These are phyloP conservation scores for Lepetodrilus schrolli DNA, from an alignment of 2,888 invertebrate species.

Conservation along the genomic window DNA sequence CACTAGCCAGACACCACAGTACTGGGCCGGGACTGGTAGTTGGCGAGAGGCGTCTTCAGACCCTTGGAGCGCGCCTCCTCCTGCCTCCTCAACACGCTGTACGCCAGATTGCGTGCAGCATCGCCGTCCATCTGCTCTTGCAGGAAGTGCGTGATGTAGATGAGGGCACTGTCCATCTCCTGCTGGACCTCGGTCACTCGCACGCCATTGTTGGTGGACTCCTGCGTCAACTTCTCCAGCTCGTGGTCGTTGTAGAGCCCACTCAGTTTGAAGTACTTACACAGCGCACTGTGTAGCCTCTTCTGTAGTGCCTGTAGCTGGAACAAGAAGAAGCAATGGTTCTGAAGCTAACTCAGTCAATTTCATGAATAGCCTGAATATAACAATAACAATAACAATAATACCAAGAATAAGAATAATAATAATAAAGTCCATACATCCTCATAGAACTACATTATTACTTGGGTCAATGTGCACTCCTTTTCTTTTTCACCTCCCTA, in stretches of 20 bases:
- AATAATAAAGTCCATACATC: too few species aligned
- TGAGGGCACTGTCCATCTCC: conserved; percentile 66
- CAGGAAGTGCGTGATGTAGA: conserved; percentile 67
- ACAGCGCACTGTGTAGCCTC: conserved; percentile 67
- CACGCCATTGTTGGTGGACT: conserved; percentile 59
- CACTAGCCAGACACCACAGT: conserved; percentile 15
- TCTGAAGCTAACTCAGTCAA: too few species aligned
- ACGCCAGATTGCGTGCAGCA: conserved; percentile 50
- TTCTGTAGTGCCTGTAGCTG: conserved; percentile 70
- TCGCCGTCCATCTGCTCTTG: conserved; percentile 65
- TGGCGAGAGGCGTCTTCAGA: background rate
- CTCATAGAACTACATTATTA: too few species aligned
- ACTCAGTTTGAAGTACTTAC: conserved; percentile 70
- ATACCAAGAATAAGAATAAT: too few species aligned
- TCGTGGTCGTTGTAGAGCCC: conserved; percentile 68
- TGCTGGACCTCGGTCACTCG: conserved; percentile 58
- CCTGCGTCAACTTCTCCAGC: conserved; percentile 61
- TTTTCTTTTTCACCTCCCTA: too few species aligned
- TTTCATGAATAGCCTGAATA: too few species aligned
- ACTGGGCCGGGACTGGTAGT: background rate
- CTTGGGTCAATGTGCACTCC: too few species aligned
- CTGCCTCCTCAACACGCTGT: conserved; percentile 50
- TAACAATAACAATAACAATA: too few species aligned
- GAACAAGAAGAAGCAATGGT: conserved; percentile 6
- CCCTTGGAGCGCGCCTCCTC: conserved; percentile 28